phyloP scores from a whole-genome alignment of 2,113 vertebrate genomes.

The Laterallus jamaicensis region DNA sequence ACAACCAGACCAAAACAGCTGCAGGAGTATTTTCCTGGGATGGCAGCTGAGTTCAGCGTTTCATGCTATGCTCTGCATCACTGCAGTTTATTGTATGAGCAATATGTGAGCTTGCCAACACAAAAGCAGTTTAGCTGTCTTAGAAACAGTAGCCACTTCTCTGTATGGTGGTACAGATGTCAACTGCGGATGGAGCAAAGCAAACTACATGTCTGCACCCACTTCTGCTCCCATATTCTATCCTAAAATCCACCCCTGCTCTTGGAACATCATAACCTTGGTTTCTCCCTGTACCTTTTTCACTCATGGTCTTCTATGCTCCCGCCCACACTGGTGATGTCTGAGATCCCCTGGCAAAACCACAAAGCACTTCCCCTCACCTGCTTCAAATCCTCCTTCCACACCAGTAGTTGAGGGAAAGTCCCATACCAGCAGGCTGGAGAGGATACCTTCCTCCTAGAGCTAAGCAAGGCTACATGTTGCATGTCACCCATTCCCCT shows the following conservation, averaged over 20 bases:
- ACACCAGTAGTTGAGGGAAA: neutral
- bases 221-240: neutral
- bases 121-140: neutral
- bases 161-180: neutral
- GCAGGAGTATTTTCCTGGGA: neutral
- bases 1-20: accelerated
- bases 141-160: neutral
- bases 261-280: neutral
- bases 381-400: neutral
- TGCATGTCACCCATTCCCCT: neutral
- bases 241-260: neutral
- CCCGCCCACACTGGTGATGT: neutral
- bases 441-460: neutral
- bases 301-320: neutral
- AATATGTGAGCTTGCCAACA: neutral
- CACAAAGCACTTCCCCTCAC: neutral
- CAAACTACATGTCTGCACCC: neutral
- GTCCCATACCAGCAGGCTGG: neutral
- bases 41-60: neutral
- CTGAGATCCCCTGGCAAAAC: neutral
- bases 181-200: neutral
- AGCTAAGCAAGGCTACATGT: neutral
- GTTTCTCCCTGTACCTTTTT: neutral
- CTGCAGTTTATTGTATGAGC: neutral
- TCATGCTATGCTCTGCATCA: neutral